A percentile compares a stretch with the other conserved stretches of the same genome.
Conservation (phyloP, 2,888 invertebrate genomes). For the Coleophora deauratella region DNA sequence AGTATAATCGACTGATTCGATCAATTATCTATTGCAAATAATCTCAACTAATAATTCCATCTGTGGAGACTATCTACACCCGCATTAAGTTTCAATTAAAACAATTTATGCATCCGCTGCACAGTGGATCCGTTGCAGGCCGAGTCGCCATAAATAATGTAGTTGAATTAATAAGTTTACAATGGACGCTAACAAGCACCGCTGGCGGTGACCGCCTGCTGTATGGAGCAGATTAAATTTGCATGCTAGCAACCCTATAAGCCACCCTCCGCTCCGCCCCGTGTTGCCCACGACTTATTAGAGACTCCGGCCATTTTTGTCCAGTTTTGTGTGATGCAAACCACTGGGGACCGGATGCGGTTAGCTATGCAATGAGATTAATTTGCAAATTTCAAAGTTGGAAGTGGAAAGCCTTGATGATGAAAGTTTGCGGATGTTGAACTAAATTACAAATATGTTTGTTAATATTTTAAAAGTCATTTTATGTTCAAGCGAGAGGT, state of each 20-base stretch:
- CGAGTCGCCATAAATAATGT: slow-evolving; percentile 54
- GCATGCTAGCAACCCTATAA: slow-evolving; percentile 58
- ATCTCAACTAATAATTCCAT: neutral
- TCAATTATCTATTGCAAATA: neutral
- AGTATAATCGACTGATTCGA: slow-evolving; percentile 3
- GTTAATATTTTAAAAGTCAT: too few relatives aligned
- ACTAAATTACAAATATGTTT: too few relatives aligned
- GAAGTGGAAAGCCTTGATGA: neutral
- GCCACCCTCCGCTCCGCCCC: slow-evolving; percentile 25
- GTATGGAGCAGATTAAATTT: slow-evolving; percentile 62
- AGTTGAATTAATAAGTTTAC: slow-evolving; percentile 67
- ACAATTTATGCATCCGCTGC: slow-evolving; percentile 52
- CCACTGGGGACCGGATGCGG: slow-evolving; percentile 27
- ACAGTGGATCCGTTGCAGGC: slow-evolving; percentile 24
- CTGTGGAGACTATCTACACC: slow-evolving; percentile 22
- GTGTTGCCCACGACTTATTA: slow-evolving; percentile 28
- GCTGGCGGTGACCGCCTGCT: slow-evolving; percentile 49
- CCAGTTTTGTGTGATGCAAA: slow-evolving; percentile 23
- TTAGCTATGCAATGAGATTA: slow-evolving; percentile 32
- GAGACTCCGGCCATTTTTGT: slow-evolving; percentile 45
- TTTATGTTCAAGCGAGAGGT: too few relatives aligned
- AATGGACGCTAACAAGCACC: slow-evolving; percentile 55
- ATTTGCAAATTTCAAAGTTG: neutral
- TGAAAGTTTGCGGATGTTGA: too few relatives aligned
- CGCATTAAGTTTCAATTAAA: slow-evolving; percentile 69